Percentiles rank a stretch among this genome's conserved stretches.
phyloP scores from a whole-genome alignment of 2,888 invertebrate species.

The Anoncus sp. region DNA sequence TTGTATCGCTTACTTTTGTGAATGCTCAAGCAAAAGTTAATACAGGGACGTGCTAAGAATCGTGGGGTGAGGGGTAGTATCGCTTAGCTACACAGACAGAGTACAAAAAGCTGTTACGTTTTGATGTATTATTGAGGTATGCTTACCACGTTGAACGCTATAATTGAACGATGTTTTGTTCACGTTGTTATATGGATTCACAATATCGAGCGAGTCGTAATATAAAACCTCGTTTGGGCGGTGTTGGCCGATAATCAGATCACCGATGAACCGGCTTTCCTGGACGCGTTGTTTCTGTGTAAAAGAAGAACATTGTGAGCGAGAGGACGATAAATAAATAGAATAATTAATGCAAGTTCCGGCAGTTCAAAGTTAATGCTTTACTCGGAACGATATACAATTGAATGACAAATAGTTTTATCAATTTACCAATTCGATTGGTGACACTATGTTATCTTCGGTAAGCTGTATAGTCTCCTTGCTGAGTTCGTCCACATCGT shows the following conservation, averaged over 20 bases:
- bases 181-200: slow-evolving; percentile 73
- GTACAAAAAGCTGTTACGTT: no score
- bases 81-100: no score
- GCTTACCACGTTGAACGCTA: slow-evolving; percentile 73
- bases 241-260: slow-evolving; percentile 72
- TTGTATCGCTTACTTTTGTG: no score
- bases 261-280: slow-evolving; percentile 74
- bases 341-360: background rate
- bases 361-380: background rate
- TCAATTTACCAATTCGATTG: slow-evolving; percentile 61
- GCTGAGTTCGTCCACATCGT: slow-evolving; percentile 66
- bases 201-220: slow-evolving; percentile 58
- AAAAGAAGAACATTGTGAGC: background rate
- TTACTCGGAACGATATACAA: background rate
- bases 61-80: no score
- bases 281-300: background rate
- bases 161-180: slow-evolving; percentile 68
- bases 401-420: background rate
- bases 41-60: no score
- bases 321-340: background rate
- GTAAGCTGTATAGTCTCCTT: slow-evolving; percentile 66
- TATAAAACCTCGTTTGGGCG: slow-evolving; percentile 74
- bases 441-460: slow-evolving; percentile 67
- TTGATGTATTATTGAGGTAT: background rate
- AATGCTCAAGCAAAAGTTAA: no score